Conservation (phyloP, 30 jellyfish, hydroid and myxozoan genomes). For the Aurelia aurita complex sp. Pacific region DNA sequence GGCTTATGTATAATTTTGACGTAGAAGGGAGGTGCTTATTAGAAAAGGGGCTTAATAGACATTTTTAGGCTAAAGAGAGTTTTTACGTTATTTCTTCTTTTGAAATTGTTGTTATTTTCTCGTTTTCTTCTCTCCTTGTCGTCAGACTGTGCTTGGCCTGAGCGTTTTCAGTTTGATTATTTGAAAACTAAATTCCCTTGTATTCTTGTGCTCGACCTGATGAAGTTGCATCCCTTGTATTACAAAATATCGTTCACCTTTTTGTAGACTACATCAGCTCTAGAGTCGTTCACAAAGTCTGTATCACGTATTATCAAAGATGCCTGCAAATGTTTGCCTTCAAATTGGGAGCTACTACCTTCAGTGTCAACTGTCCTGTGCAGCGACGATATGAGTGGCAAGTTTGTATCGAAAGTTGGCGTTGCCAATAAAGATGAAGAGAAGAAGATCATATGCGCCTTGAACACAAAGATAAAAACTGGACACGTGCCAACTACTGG, state of each 20-base stretch:
- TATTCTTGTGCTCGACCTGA: too few relatives aligned
- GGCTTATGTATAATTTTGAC: too few relatives aligned
- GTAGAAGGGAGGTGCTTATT: too few relatives aligned
- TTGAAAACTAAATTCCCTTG: too few relatives aligned
- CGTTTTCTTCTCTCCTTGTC: too few relatives aligned
- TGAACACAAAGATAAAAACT: slow-evolving; percentile 32
- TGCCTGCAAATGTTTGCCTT: slow-evolving; percentile 65
- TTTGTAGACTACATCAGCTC: slow-evolving; percentile 24
- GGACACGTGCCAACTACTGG: slow-evolving; percentile 65
- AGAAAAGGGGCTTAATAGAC: too few relatives aligned
- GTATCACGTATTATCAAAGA: slow-evolving; percentile 23
- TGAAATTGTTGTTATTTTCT: too few relatives aligned
- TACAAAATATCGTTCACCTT: background rate
- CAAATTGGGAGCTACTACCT: slow-evolving; percentile 7
- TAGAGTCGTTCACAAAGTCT: slow-evolving; percentile 19
- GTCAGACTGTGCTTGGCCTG: too few relatives aligned
- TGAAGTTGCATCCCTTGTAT: too few relatives aligned
- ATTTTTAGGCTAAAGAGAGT: too few relatives aligned
- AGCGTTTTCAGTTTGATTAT: too few relatives aligned
- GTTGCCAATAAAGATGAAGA: slow-evolving; percentile 31
- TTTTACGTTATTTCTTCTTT: too few relatives aligned
- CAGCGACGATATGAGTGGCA: slow-evolving; percentile 77
- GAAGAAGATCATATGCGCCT: slow-evolving; percentile 45
- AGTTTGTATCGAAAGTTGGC: slow-evolving; percentile 44
- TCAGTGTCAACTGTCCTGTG: slow-evolving; percentile 53